Evolutionary conservation across 2,797 vertebrate species (phyloP).

Genomic region (Halcyon chelicuti): DNA sequence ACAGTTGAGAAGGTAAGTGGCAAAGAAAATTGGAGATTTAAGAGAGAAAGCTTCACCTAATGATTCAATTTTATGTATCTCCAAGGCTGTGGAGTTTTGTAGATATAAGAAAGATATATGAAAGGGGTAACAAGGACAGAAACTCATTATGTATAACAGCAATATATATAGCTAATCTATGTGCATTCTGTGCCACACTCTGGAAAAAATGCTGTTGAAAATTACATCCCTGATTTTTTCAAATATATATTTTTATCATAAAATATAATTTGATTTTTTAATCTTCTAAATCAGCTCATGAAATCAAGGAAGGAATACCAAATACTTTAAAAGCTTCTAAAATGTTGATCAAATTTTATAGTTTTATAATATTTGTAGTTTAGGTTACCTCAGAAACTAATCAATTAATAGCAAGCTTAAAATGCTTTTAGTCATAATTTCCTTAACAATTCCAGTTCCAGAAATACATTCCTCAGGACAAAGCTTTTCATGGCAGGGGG

Average conservation of each 20-base stretch:
- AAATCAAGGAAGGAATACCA: neutral
- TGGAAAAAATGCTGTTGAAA: neutral
- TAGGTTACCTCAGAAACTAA: neutral
- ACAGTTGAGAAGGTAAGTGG: neutral
- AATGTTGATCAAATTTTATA: neutral
- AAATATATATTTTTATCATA: neutral
- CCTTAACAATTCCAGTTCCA: neutral
- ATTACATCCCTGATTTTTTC: neutral
- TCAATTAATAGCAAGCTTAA: neutral
- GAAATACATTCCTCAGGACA: neutral
- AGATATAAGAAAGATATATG: neutral
- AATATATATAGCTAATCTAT: neutral
- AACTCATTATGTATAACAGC: neutral
- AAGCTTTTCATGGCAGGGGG: neutral
- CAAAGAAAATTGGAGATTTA: neutral
- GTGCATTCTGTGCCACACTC: neutral
- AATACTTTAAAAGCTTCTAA: neutral
- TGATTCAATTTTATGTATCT: slow-evolving; percentile 12
- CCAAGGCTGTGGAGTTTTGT: neutral
- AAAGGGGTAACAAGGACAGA: neutral
- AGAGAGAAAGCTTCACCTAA: neutral
- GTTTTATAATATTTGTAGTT: neutral
- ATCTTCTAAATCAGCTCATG: neutral
- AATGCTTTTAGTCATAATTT: neutral
- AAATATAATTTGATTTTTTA: neutral